A percentile compares a stretch with the other conserved stretches of the same genome.
phyloP scores from a whole-genome alignment of 1,140 invertebrate genomes.

The Zaprionus camerounensis region DNA sequence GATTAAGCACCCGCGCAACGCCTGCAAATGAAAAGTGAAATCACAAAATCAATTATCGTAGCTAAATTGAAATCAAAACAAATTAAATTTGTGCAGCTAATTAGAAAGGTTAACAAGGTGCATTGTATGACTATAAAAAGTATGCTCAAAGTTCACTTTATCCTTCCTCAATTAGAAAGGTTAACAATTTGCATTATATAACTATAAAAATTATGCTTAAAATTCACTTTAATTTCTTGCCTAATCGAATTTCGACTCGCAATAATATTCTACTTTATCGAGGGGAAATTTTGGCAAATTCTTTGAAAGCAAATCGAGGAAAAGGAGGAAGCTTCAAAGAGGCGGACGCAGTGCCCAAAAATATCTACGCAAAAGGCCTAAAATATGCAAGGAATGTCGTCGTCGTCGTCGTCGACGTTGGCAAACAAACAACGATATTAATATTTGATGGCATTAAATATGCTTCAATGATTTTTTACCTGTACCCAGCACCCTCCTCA shows the following conservation, averaged over 20 bases:
- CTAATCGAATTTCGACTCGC: conserved; percentile 1
- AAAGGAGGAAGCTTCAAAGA: neutral
- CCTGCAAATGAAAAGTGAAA: conserved; percentile 47
- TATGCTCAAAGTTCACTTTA: neutral
- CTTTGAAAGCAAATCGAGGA: conserved; percentile 14
- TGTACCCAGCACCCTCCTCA: conserved; percentile 3
- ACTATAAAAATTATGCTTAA: neutral
- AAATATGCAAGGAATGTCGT: conserved; percentile 54
- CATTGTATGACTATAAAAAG: neutral
- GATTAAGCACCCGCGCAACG: conserved; percentile 65
- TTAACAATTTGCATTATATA: neutral
- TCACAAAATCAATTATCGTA: conserved; percentile 17
- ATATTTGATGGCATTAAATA: conserved; percentile 68
- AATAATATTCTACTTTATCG: conserved; percentile 21
- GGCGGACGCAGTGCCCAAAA: neutral
- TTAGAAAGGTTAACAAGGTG: too few species aligned
- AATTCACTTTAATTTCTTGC: neutral
- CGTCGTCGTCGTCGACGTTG: conserved; percentile 27
- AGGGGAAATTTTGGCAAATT: conserved; percentile 29
- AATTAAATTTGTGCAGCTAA: neutral
- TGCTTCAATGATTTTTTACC: conserved; percentile 63
- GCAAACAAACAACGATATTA: conserved; percentile 55
- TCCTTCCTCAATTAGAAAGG: too few species aligned
- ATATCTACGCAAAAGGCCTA: conserved; percentile 28
- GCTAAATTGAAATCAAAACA: neutral